A percentile compares a stretch with the other conserved stretches of the same genome.
Conservation (phyloP, 2,797 vertebrate species). For the Coregonus sp. region DNA sequence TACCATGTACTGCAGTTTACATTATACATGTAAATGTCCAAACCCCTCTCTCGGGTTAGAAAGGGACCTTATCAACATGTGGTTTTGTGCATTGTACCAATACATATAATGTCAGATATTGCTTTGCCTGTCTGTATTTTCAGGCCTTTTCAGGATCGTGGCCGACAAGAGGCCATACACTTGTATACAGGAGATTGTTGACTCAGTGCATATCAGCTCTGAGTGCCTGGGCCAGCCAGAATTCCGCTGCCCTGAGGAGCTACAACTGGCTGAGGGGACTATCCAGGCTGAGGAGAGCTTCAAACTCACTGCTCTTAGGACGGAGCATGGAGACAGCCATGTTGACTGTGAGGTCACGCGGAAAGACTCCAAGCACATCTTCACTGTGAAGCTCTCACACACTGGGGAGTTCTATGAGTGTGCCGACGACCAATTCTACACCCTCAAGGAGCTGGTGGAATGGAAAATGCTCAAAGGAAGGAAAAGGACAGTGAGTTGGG, state of each 20-base stretch:
- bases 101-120: too few species aligned
- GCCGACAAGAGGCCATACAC: slow-evolving; percentile 77
- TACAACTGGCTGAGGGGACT: slow-evolving; percentile 62
- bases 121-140: not conserved
- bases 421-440: slow-evolving; percentile 82
- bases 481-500: slow-evolving; percentile 71
- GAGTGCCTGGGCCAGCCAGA: slow-evolving; percentile 70
- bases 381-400: slow-evolving; percentile 73
- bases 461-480: slow-evolving; percentile 83
- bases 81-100: too few species aligned
- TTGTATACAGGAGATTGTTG: slow-evolving; percentile 75
- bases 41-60: not conserved
- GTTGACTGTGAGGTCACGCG: slow-evolving; percentile 72
- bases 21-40: not conserved
- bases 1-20: not conserved
- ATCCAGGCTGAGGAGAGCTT: slow-evolving; percentile 72
- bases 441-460: slow-evolving; percentile 79
- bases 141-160: slow-evolving; percentile 82
- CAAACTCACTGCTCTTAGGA: slow-evolving; percentile 68
- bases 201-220: slow-evolving; percentile 69
- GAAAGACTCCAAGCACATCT: slow-evolving; percentile 57
- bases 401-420: slow-evolving; percentile 81
- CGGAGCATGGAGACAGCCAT: slow-evolving; percentile 41
- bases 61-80: too few species aligned
- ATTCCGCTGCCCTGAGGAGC: slow-evolving; percentile 68